Evolutionary conservation across 2,113 vertebrate genomes (phyloP).

Genomic region (Syrrhaptes paradoxus): DNA sequence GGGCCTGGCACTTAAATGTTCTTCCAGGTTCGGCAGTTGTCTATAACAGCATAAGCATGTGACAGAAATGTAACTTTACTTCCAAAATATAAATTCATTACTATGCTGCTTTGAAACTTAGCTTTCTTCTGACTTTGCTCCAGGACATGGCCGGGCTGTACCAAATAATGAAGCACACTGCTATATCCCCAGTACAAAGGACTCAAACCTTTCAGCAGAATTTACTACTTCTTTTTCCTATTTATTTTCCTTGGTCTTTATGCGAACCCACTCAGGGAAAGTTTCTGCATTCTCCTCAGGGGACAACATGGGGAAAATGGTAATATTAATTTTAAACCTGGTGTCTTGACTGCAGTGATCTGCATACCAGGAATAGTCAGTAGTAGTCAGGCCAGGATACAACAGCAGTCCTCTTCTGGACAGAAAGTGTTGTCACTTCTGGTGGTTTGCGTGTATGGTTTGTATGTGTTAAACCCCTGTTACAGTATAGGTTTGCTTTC

Average conservation of each 20-base stretch:
- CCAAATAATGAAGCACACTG: background rate
- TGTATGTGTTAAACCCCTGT: background rate
- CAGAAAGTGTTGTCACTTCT: background rate
- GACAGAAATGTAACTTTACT: background rate
- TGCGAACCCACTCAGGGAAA: background rate
- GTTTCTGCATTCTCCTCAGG: background rate
- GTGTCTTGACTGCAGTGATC: background rate
- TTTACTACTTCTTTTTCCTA: background rate
- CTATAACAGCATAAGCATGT: background rate
- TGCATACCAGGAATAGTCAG: background rate
- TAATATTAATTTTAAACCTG: rapidly evolving
- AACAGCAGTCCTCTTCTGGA: background rate
- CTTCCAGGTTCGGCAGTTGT: background rate
- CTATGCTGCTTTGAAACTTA: background rate
- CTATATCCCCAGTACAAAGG: background rate
- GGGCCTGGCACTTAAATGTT: background rate
- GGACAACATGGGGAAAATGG: background rate
- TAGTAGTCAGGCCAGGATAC: background rate
- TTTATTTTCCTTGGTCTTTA: background rate
- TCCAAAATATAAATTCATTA: background rate
- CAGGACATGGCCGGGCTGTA: background rate
- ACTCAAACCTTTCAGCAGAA: background rate
- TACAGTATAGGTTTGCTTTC: background rate
- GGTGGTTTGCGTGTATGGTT: background rate
- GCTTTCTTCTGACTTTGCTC: background rate